A percentile compares a stretch with the other conserved stretches of the same genome.
These are phyloP conservation scores for Lapara coniferarum DNA, from an alignment of 2,888 invertebrate genomes.

Conservation along the genomic window DNA sequence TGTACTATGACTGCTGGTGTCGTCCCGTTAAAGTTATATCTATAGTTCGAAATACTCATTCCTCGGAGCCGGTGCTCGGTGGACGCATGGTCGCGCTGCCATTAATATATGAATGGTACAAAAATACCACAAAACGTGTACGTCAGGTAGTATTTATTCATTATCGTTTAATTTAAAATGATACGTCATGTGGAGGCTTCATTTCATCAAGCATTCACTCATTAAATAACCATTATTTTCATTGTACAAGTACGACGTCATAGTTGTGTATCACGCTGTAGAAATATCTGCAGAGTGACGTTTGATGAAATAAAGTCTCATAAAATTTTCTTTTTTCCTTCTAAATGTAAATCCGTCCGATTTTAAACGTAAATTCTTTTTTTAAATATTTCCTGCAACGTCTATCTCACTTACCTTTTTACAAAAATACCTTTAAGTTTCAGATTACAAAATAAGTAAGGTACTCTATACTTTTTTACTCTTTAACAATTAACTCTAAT, in stretches of 20 bases:
- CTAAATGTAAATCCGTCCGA: slow-evolving; percentile 61
- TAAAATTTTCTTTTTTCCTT: slow-evolving; percentile 40
- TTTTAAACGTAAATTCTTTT: slow-evolving; percentile 58
- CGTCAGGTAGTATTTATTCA: slow-evolving; percentile 80
- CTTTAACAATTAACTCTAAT: slow-evolving; percentile 77
- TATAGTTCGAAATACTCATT: slow-evolving; percentile 70
- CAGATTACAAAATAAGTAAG: slow-evolving; percentile 75
- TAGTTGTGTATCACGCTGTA: neutral
- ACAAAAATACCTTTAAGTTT: slow-evolving; percentile 71
- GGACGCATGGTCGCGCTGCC: slow-evolving; percentile 76
- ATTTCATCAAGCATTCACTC: slow-evolving; percentile 42
- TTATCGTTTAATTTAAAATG: slow-evolving; percentile 66
- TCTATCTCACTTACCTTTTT: slow-evolving; percentile 46
- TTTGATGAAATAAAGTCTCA: slow-evolving; percentile 63
- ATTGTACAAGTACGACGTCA: neutral
- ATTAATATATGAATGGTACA: slow-evolving; percentile 75
- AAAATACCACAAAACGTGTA: slow-evolving; percentile 73
- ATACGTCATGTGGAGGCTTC: slow-evolving; percentile 49
- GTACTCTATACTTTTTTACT: slow-evolving; percentile 70
- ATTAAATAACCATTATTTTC: neutral
- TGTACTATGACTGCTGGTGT: slow-evolving; percentile 75
- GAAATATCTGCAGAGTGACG: neutral
- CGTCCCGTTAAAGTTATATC: slow-evolving; percentile 22
- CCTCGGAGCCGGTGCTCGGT: slow-evolving; percentile 72
- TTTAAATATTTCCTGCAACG: slow-evolving; percentile 37